Base-by-base conservation (phyloP, 2,888 invertebrate species). In the Drosophila histrio region DNA sequence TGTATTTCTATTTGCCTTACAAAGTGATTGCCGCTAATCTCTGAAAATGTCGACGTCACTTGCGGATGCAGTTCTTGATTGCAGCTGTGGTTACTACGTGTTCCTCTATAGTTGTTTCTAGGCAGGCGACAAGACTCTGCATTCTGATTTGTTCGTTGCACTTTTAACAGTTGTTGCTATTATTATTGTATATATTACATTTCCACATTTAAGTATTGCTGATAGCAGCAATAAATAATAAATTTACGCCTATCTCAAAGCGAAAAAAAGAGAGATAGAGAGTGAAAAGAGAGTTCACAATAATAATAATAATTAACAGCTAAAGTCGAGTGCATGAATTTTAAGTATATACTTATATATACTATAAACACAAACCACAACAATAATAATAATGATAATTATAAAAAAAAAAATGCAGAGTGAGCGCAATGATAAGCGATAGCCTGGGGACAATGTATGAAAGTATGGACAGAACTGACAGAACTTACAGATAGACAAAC, bases 181-280 rank as follows among this genome's bases (percentile, higher is more conserved):
- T 59, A 58, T 54, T 68, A 32, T 43, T 47, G 44, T 66, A n/a
- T 64, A 49, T 75, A 47, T 53, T 57, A 66, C 76, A 74, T 66
- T 75, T 75, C 56, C 75, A 64, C 61, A 66, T 71, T 75, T 41
- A 41, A 50, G 57, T 59, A 49, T 56, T 24, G 43, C 57, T 77
- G 79, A 79, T 79, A 79, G 77, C 66, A 62, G 52, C 58, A 57
- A 62, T 72, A 60, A 74, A 75, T 77, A 82, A 68, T 34, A 39
- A 53, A 38, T 22, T 67, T 56, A 50, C 63, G 65, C 50, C 75
- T 81, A 72, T 57, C 61, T 61, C 46, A 24, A 8, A 38, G 13
- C 13, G n/a, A 11, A n/a, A 21, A 13, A 13, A 1, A 26, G 11
- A 15, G 13, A 13, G 9, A 17, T 4, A 21, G 32, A 22, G 9